phyloP scores from a whole-genome alignment of 1,140 invertebrate genomes.

The Leptonema lineaticorne region DNA sequence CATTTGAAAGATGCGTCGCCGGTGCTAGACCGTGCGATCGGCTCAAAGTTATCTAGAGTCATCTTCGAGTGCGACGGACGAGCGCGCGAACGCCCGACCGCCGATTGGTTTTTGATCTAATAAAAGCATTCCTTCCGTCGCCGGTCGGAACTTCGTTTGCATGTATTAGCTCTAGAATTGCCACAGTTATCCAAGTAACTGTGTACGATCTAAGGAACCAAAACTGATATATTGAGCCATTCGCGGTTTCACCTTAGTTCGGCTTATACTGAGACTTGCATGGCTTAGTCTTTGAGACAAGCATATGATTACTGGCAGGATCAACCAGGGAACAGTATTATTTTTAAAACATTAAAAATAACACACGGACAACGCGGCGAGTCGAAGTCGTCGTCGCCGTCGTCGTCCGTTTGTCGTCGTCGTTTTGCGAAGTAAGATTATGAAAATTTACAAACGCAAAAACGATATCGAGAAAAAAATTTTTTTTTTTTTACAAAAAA shows the following conservation, averaged over 20 bases:
- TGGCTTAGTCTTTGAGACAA: slow-evolving; percentile 80
- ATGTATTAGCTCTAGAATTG: slow-evolving; percentile 86
- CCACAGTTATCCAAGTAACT: slow-evolving; percentile 86
- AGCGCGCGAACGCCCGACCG: no score
- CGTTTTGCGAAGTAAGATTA: no score
- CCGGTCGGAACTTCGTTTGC: slow-evolving; percentile 67
- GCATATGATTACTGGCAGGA: slow-evolving; percentile 76
- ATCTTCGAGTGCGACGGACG: no score
- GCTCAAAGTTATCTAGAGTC: slow-evolving; percentile 77
- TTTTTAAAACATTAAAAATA: no score
- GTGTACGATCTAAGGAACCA: slow-evolving; percentile 69
- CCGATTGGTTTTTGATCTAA: no score
- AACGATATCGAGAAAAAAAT: no score
- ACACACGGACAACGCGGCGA: no score
- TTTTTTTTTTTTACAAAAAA: no score
- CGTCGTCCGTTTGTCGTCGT: no score
- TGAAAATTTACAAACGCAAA: no score
- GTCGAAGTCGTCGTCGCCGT: no score
- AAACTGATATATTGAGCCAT: slow-evolving; percentile 81
- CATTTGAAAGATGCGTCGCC: slow-evolving; percentile 82
- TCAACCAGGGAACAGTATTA: slow-evolving; percentile 65
- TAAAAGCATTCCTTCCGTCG: slow-evolving; percentile 59
- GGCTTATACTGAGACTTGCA: slow-evolving; percentile 76
- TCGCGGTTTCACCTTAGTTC: slow-evolving; percentile 73
- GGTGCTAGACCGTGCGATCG: slow-evolving; percentile 71